phyloP scores from a whole-genome alignment of 2,888 invertebrate genomes.

The Xestia xanthographa region DNA sequence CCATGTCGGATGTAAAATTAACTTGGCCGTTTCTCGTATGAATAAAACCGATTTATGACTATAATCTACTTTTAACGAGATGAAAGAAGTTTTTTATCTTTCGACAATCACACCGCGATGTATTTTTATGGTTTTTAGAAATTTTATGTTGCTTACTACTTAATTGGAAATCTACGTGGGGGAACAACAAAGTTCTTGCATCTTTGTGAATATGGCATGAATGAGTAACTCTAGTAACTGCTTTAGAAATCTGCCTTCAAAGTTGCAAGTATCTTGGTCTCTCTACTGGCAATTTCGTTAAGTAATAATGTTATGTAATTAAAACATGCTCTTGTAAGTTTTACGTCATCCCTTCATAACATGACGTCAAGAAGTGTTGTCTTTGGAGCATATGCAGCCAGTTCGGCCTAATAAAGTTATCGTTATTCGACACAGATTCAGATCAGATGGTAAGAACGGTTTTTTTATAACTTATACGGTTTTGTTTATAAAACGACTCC shows the following conservation, averaged over 20 bases:
- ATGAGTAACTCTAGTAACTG: constrained; percentile 40
- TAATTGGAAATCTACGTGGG: constrained; percentile 52
- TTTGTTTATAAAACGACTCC: background rate
- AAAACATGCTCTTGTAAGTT: constrained; percentile 15
- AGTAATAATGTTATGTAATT: constrained; percentile 39
- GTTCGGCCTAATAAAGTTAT: background rate
- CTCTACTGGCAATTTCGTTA: constrained; percentile 13
- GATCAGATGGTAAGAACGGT: background rate
- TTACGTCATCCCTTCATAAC: constrained; percentile 41
- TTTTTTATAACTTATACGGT: background rate
- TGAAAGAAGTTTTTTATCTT: constrained; percentile 28
- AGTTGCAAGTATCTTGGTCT: constrained; percentile 25
- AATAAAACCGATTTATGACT: constrained; percentile 53
- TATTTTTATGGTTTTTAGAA: constrained; percentile 56
- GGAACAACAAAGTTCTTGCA: constrained; percentile 35
- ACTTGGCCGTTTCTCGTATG: background rate
- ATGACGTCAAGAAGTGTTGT: constrained; percentile 50
- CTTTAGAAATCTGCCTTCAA: constrained; percentile 44
- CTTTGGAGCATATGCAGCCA: constrained; percentile 38
- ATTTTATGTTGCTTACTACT: constrained; percentile 41
- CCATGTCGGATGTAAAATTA: constrained; percentile 13
- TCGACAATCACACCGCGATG: constrained; percentile 29
- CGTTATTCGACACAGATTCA: constrained; percentile 34
- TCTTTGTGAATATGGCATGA: constrained; percentile 31
- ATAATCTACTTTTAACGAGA: constrained; percentile 45